These are phyloP conservation scores for Anoura caudifer DNA, from an alignment of 2,113 vertebrate genomes.

Conservation along the genomic window DNA sequence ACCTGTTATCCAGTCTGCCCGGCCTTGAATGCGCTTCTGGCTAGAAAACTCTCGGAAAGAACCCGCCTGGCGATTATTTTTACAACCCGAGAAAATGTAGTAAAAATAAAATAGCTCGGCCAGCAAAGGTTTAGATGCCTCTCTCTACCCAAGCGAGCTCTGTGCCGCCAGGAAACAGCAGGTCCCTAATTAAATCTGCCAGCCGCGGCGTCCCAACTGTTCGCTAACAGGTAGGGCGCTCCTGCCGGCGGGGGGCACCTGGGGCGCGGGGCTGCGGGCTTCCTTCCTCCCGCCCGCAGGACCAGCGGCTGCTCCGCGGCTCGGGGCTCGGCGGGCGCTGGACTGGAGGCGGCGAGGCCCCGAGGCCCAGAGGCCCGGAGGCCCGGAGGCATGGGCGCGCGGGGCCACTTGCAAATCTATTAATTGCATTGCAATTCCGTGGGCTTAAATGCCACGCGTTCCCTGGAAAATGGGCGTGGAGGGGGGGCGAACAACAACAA, in stretches of 20 bases:
- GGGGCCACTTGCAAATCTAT: conserved; percentile 44
- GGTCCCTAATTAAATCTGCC: conserved; percentile 80
- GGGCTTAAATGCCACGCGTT: conserved; percentile 51
- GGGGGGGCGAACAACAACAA: neutral
- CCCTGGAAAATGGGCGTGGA: conserved; percentile 49
- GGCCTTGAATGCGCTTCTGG: conserved; percentile 68
- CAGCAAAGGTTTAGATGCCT: conserved; percentile 74
- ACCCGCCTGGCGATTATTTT: conserved; percentile 81
- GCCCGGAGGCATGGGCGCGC: neutral
- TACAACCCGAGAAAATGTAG: conserved; percentile 81
- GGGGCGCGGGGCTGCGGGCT: conserved; percentile 12
- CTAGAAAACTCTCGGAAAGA: conserved; percentile 77
- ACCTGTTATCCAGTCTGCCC: conserved; percentile 47
- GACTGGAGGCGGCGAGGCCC: neutral
- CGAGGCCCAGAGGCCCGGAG: neutral
- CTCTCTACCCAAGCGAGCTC: conserved; percentile 75
- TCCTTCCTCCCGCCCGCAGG: conserved; percentile 46
- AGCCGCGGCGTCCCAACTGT: conserved; percentile 72
- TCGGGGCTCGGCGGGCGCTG: neutral
- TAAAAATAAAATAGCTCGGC: conserved; percentile 80
- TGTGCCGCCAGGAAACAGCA: conserved; percentile 71
- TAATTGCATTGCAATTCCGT: conserved; percentile 51
- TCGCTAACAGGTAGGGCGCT: conserved; percentile 62
- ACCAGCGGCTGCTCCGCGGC: neutral
- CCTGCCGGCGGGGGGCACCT: neutral